phyloP scores from a whole-genome alignment of 2,888 invertebrate species.

The Calliopum simillimum region DNA sequence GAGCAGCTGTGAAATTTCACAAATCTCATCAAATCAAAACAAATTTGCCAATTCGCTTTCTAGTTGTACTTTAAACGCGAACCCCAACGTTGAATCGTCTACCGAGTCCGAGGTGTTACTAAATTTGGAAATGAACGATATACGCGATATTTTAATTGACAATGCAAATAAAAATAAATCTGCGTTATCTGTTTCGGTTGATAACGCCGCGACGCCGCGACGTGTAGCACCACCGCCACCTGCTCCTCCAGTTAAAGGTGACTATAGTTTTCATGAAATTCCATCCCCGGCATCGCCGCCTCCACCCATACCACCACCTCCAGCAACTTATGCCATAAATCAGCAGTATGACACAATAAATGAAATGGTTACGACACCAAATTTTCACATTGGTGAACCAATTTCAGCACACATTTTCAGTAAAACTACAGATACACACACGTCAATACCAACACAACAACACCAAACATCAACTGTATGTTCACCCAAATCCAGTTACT shows the following conservation, averaged over 20 bases:
- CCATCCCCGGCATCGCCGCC: conserved; percentile 38
- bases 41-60: conserved; percentile 18
- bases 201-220: background rate
- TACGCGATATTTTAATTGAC: conserved; percentile 62
- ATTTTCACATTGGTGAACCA: conserved; percentile 40
- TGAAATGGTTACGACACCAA: conserved; percentile 9
- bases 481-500: conserved; percentile 21
- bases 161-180: conserved; percentile 44
- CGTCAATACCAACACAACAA: conserved; percentile 19
- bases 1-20: conserved; percentile 6
- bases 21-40: background rate
- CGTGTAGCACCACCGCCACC: conserved; percentile 1
- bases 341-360: background rate
- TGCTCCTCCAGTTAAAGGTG: conserved; percentile 2
- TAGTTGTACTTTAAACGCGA: conserved; percentile 50
- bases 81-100: conserved; percentile 44
- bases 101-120: conserved; percentile 32
- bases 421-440: conserved; percentile 22
- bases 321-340: conserved; percentile 40
- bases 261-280: background rate
- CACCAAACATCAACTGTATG: conserved; percentile 29
- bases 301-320: conserved; percentile 52
- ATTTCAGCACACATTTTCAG: conserved; percentile 39
- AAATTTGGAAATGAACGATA: conserved; percentile 59
- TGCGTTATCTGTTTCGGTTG: conserved; percentile 45